These are phyloP conservation scores for Palloptera scutellata DNA, from an alignment of 2,888 invertebrate species.

Conservation along the genomic window DNA sequence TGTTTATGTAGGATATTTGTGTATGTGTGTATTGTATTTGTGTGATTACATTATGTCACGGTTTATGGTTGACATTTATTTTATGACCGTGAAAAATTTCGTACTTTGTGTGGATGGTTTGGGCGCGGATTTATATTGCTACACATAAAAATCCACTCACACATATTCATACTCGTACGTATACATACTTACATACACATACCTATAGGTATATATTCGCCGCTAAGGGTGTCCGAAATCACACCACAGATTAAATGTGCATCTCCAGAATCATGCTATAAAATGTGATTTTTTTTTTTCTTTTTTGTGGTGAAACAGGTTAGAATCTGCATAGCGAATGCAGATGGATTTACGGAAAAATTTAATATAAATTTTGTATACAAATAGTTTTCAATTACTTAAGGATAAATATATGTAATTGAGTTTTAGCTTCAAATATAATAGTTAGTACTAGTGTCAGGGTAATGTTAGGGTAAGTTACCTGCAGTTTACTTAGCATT, in stretches of 20 bases:
- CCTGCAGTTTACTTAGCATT: too few species aligned
- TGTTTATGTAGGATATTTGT: too few species aligned
- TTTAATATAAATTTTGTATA: too few species aligned
- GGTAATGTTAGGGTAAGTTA: too few species aligned
- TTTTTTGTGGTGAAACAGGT: neutral
- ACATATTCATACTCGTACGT: too few species aligned
- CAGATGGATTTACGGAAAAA: neutral
- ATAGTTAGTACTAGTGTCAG: too few species aligned
- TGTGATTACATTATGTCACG: slow-evolving; percentile 45
- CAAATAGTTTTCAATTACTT: too few species aligned
- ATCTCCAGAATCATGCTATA: slow-evolving; percentile 1
- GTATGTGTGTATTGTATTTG: neutral
- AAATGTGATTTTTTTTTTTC: neutral
- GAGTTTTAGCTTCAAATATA: too few species aligned
- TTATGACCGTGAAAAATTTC: slow-evolving; percentile 43
- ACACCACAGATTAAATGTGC: slow-evolving; percentile 7
- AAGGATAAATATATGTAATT: too few species aligned
- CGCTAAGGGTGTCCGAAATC: slow-evolving; percentile 7
- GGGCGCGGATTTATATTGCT: slow-evolving; percentile 12
- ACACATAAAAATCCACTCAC: too few species aligned
- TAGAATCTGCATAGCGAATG: neutral
- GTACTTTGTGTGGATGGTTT: slow-evolving; percentile 1
- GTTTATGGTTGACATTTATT: slow-evolving; percentile 56
- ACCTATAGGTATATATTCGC: too few species aligned
- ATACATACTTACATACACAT: too few species aligned